phyloP scores from a whole-genome alignment of 2,888 invertebrate genomes.

The Bembecia ichneumoniformis region DNA sequence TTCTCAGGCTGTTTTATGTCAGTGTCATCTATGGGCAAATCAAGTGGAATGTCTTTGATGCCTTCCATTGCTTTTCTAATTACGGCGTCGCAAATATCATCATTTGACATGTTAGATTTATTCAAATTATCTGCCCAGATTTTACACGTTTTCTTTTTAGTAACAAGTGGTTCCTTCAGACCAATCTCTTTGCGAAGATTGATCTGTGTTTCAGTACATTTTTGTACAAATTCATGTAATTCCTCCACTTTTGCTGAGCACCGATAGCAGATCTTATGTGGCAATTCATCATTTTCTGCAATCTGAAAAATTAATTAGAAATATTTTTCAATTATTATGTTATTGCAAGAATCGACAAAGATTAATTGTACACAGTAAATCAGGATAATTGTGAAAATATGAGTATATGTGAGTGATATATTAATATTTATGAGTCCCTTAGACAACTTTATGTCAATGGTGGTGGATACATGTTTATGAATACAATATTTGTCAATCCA shows the following conservation, averaged over 20 bases:
- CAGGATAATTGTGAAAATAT: no score
- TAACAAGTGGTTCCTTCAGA: slow-evolving; percentile 24
- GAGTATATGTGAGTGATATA: no score
- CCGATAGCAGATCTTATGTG: slow-evolving; percentile 67
- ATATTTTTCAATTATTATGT: no score
- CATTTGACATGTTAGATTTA: slow-evolving; percentile 57
- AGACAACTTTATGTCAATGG: no score
- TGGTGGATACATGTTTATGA: no score
- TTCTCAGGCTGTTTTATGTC: slow-evolving; percentile 3
- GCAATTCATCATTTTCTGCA: slow-evolving; percentile 59
- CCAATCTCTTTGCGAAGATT: slow-evolving; percentile 39
- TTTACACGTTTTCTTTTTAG: slow-evolving; percentile 41
- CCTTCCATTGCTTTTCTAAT: slow-evolving; percentile 63
- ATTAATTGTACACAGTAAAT: no score
- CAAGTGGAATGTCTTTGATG: slow-evolving; percentile 38
- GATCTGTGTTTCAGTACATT: slow-evolving; percentile 56
- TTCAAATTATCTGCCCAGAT: slow-evolving; percentile 57
- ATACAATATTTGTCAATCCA: no score
- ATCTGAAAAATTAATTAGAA: slow-evolving; percentile 34
- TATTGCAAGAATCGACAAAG: no score
- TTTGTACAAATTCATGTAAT: slow-evolving; percentile 58
- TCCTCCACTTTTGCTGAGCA: slow-evolving; percentile 67
- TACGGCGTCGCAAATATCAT: slow-evolving; percentile 60
- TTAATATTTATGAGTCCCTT: no score
- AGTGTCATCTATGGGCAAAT: slow-evolving; percentile 18